Evolutionary conservation across 1,140 invertebrate species (phyloP), one percentile per base, ranked within the genome.

Genomic region (Nebria ingens): DNA sequence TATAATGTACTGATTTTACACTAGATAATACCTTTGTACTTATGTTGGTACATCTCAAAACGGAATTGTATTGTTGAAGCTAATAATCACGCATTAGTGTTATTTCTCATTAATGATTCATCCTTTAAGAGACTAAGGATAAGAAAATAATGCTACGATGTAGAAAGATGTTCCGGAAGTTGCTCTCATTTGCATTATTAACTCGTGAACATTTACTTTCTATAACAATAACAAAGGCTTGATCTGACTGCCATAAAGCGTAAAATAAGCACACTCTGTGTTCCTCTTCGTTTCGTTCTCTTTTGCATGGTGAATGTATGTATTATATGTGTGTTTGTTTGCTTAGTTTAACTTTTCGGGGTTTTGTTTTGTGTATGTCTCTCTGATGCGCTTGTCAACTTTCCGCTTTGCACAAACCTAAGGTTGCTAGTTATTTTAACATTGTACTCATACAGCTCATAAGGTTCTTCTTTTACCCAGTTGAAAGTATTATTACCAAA

Each of bases 181-280:
- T 17, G 15, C 40, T 45, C 40, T 45, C 40, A 45, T 45, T 45
- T 45, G 40, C 40, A 45, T 45, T 45, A 45, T 45, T 45, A 17
- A 34, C 25, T 34, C 25, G 6, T 6, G 25, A 34, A 45, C 40
- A 45, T 45, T 45, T 45, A 45, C 40, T 45, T 45, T 45, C 40
- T 45, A 45, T 45, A 45, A 45, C 40, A 17, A 45, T 45, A 45
- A 45, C 40, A 45, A 45, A 45, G 15, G 6, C 9, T 34, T 17
- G 40, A 45, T 45, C 25, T 45, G 17, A 17, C 40, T 45, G 3
- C 9, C 4, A 17, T 6, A 45, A 45, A 12, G 17, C 4, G 9
- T 45, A 11, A 45, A 9, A 17, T 17, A 45, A 4, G 40, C 40
- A 45, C 9, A 17, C 9, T 12, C 3, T 12, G 40, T 12, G 15